Base-by-base conservation (phyloP, 2,888 invertebrate species). In the Periphyllus acericola region DNA sequence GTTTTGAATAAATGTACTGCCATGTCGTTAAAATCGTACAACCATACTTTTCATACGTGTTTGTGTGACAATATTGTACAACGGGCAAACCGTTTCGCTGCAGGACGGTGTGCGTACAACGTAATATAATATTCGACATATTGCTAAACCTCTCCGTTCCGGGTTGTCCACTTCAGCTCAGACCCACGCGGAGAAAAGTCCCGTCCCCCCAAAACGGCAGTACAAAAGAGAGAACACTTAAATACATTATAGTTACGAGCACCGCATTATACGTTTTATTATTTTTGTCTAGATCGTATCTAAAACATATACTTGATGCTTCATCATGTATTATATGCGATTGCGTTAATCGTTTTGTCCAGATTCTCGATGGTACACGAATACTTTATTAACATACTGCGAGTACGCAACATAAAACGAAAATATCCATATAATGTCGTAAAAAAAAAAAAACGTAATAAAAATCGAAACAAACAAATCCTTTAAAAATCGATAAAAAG, bases 401-500 rank as follows among this genome's bases (percentile, higher is more conserved):
- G 68, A 32, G 25, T 82, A 21, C 32, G 68, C 32, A 29, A 17
- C 32, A 14, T 60, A 60, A 60, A 60, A 60, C 21, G 21, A 60
- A 21, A n/a, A 6, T n/a, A 29, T 29, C 29, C 29, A n/a, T 68
- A 68, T 25, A 6, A 80, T 80, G 66, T 36, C 80, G 80, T 80
- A 80, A 46, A 46, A 46, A 46, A 46, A 46, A 46, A 46, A 80
- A 80, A 82, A 25, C n/a, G 46, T 21, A 32, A 71, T 32, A 71
- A 82, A 82, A 82, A 71, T 71, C 32, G 17, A 32, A 82, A 32
- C 46, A 71, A 46, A 71, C 82, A 71, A 71, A 71, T 81, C 68
- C 81, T 80, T 80, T 80, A 66, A 80, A 68, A 80, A 40, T 66
- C 80, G 66, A 80, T 68, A 68, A 80, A 80, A 80, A 40, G 17